These are phyloP conservation scores for Achroia grisella DNA, from an alignment of 1,140 invertebrate genomes.

Conservation along the genomic window DNA sequence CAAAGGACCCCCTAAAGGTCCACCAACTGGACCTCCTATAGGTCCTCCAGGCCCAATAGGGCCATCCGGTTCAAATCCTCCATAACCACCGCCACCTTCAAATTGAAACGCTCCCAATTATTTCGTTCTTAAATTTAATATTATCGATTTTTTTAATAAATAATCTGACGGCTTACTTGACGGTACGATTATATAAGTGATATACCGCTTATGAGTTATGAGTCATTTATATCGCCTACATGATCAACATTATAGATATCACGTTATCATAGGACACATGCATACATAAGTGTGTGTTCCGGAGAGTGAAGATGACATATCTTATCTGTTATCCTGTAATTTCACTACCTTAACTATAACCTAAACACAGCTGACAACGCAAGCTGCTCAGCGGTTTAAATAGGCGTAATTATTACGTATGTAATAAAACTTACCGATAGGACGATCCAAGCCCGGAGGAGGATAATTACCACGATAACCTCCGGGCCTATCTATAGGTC, in stretches of 20 bases:
- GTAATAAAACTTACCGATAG: constrained; percentile 37
- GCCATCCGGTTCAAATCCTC: constrained; percentile 49
- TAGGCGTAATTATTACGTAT: too few species aligned
- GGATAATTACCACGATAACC: constrained; percentile 56
- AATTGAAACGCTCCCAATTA: constrained; percentile 2
- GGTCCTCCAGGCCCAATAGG: constrained; percentile 37
- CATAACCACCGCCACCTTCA: constrained; percentile 36
- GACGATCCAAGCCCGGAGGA: constrained; percentile 43
- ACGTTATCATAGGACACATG: too few species aligned
- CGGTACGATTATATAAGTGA: too few species aligned
- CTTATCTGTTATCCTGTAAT: not conserved
- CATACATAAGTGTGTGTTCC: too few species aligned
- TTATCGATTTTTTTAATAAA: too few species aligned
- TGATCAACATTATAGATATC: too few species aligned
- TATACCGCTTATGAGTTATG: too few species aligned
- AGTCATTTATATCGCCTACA: too few species aligned
- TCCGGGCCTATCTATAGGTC: constrained; percentile 52
- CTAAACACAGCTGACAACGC: too few species aligned
- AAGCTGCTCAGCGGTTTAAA: too few species aligned
- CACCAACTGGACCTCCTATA: constrained; percentile 34
- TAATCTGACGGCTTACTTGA: too few species aligned
- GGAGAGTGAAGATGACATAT: too few species aligned
- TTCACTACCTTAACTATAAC: not conserved
- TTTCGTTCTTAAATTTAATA: not conserved
- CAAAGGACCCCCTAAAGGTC: constrained; percentile 34